Evolutionary conservation across 2,113 vertebrate genomes (phyloP).

Genomic region (Ammodytes dubius): DNA sequence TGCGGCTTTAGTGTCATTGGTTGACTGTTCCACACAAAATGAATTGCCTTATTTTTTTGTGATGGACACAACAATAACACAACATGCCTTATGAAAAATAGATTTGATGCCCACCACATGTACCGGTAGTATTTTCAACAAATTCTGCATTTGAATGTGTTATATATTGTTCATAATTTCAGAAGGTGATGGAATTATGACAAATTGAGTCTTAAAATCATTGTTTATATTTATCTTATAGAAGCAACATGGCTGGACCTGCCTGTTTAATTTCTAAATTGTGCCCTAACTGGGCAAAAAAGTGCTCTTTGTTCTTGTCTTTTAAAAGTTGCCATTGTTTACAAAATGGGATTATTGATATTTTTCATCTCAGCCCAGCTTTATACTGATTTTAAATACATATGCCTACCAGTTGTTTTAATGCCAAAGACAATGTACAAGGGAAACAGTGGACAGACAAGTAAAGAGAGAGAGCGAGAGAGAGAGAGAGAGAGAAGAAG

Average conservation of each 20-base stretch:
- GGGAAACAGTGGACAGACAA: background rate
- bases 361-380: conserved; percentile 41
- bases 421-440: background rate
- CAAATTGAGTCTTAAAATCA: conserved; percentile 5
- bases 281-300: conserved; percentile 53
- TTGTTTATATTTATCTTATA: conserved; percentile 9
- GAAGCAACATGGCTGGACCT: conserved; percentile 60
- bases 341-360: conserved; percentile 4
- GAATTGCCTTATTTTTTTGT: conserved; percentile 6
- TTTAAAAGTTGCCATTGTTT: conserved; percentile 40
- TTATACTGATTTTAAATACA: conserved; percentile 26
- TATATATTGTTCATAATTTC: conserved; percentile 16
- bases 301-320: conserved; percentile 12
- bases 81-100: background rate
- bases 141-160: conserved; percentile 9
- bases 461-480: background rate
- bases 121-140: too few relatives aligned
- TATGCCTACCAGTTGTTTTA: background rate
- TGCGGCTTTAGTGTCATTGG: background rate
- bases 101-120: background rate
- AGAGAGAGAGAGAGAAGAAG: too few relatives aligned
- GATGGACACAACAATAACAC: background rate
- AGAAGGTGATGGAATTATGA: conserved; percentile 5
- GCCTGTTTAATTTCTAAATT: conserved; percentile 33
- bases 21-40: background rate